A percentile compares a stretch with the other conserved stretches of the same genome.
phyloP scores from a whole-genome alignment of 1,140 invertebrate genomes.

The Penaeus japonicus region DNA sequence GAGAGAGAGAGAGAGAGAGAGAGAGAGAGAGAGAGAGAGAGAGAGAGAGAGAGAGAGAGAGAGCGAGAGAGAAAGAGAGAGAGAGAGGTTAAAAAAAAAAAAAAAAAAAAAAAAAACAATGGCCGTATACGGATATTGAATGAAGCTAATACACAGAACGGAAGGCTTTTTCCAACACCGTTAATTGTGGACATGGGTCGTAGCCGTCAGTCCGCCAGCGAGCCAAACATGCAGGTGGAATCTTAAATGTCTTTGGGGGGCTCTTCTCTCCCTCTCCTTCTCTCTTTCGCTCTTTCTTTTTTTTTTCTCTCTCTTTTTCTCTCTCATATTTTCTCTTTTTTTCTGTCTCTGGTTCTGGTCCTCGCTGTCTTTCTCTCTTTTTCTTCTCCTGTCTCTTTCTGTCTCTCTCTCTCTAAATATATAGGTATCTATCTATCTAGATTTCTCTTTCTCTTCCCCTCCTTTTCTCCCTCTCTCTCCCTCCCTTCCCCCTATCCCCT shows the following conservation, averaged over 20 bases:
- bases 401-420: too few relatives aligned
- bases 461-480: too few relatives aligned
- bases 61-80: slow-evolving; percentile 35
- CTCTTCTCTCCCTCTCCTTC: too few relatives aligned
- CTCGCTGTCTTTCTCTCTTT: too few relatives aligned
- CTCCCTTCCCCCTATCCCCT: too few relatives aligned
- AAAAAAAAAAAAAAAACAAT: slow-evolving; percentile 3
- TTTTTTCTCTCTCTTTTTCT: too few relatives aligned
- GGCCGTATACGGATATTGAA: slow-evolving; percentile 17
- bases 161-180: slow-evolving; percentile 20
- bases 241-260: slow-evolving; percentile 24
- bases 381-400: too few relatives aligned
- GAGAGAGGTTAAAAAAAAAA: neutral
- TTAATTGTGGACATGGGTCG: slow-evolving; percentile 16
- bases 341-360: too few relatives aligned
- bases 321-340: too few relatives aligned
- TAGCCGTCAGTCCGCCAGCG: slow-evolving; percentile 16
- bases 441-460: too few relatives aligned
- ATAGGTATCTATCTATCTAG: too few relatives aligned
- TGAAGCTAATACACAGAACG: slow-evolving; percentile 32
- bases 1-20: slow-evolving; percentile 31
- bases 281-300: too few relatives aligned
- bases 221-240: slow-evolving; percentile 40
- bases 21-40: slow-evolving; percentile 27
- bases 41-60: slow-evolving; percentile 19